Conservation (phyloP, 2,888 invertebrate genomes). For the Coenonympha glycerion region DNA sequence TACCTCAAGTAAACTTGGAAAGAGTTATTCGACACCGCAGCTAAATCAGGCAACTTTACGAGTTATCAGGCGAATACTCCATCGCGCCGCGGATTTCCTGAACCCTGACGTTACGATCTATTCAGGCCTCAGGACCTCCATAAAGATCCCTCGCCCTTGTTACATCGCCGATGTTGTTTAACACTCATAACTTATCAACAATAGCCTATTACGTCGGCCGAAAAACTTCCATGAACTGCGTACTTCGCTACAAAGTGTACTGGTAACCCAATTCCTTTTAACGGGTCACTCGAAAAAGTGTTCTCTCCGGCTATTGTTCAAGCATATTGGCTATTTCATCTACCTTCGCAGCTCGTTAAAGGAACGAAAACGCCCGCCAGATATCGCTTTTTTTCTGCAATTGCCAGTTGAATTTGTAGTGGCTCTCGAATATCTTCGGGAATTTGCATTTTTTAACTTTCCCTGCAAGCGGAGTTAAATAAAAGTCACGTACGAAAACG, state of each 20-base stretch:
- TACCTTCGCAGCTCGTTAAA: slow-evolving; percentile 31
- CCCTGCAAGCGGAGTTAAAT: slow-evolving; percentile 16
- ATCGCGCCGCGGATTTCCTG: slow-evolving; percentile 42
- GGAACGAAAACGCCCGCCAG: slow-evolving; percentile 28
- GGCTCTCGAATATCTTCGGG: slow-evolving; percentile 16
- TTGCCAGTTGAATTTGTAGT: slow-evolving; percentile 23
- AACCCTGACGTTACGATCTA: slow-evolving; percentile 32
- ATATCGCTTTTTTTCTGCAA: slow-evolving; percentile 29
- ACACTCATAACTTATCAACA: slow-evolving; percentile 53
- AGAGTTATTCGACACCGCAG: slow-evolving; percentile 30
- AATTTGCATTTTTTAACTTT: slow-evolving; percentile 3
- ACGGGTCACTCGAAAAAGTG: slow-evolving; percentile 31
- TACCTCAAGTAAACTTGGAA: slow-evolving; percentile 27
- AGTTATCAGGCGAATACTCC: slow-evolving; percentile 39
- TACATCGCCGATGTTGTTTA: slow-evolving; percentile 41
- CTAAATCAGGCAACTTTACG: slow-evolving; percentile 42
- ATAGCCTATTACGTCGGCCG: slow-evolving; percentile 49
- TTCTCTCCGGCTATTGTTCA: slow-evolving; percentile 28
- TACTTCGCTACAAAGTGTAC: slow-evolving; percentile 42
- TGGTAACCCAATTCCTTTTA: slow-evolving; percentile 51
- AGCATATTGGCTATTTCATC: slow-evolving; percentile 25
- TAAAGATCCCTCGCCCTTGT: slow-evolving; percentile 28
- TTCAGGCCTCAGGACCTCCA: slow-evolving; percentile 29
- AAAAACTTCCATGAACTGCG: slow-evolving; percentile 37
- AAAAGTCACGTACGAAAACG: slow-evolving; percentile 19